phyloP scores from a whole-genome alignment of 2,113 vertebrate species.

The Morone chrysops region DNA sequence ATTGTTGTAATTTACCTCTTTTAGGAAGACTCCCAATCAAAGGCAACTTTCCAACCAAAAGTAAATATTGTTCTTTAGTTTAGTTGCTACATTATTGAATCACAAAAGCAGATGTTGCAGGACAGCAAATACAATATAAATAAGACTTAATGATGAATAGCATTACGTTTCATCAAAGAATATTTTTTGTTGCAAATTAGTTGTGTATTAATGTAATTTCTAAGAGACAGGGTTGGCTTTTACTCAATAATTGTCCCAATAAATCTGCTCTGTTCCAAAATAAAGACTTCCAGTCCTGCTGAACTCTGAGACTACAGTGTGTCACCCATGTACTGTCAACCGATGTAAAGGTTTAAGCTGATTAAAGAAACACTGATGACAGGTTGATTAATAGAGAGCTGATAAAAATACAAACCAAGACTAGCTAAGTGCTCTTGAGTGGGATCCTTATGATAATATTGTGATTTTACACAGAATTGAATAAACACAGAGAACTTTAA shows the following conservation, averaged over 20 bases:
- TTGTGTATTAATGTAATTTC: not conserved
- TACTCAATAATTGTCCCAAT: not conserved
- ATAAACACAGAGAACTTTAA: not conserved
- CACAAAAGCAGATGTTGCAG: too few species aligned
- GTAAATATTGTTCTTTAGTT: too few species aligned
- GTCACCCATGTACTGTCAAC: too few species aligned
- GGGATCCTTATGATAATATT: not conserved
- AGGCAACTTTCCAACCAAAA: not conserved
- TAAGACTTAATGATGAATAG: not conserved
- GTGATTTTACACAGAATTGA: not conserved
- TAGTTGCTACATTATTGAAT: too few species aligned
- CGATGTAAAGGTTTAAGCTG: too few species aligned
- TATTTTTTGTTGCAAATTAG: not conserved
- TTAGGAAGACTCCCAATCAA: not conserved
- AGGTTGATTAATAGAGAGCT: too few species aligned
- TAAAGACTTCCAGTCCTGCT: not conserved
- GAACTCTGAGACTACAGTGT: too few species aligned
- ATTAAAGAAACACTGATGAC: not conserved
- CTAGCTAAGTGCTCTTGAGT: not conserved
- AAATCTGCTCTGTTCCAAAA: not conserved
- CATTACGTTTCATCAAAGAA: not conserved
- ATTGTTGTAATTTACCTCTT: not conserved
- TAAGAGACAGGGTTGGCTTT: not conserved
- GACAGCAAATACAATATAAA: too few species aligned
- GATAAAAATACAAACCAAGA: not conserved